phyloP scores from a whole-genome alignment of 2,888 invertebrate species.

The Cerceris rybyensis region DNA sequence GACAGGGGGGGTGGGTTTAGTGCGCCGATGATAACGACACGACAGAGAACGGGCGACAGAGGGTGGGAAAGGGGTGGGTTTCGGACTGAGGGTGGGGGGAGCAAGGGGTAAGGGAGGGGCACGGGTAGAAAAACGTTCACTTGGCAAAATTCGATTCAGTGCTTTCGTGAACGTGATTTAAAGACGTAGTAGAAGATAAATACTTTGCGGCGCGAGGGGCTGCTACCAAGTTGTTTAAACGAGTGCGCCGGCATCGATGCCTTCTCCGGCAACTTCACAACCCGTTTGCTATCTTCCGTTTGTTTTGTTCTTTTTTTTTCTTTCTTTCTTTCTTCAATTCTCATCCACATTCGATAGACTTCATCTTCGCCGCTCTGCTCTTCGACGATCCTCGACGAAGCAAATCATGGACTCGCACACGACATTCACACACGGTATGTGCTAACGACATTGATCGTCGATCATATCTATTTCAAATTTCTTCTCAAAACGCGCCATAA shows the following conservation, averaged over 20 bases:
- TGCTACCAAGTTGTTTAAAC: constrained; percentile 54
- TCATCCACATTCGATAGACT: constrained; percentile 4
- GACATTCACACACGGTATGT: constrained; percentile 1
- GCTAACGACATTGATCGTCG: constrained; percentile 1
- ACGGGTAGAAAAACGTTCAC: constrained; percentile 49
- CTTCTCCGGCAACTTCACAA: constrained; percentile 20
- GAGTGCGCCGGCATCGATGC: constrained; percentile 69
- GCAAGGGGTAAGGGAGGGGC: background rate
- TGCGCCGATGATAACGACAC: constrained; percentile 62
- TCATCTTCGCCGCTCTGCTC: constrained; percentile 17
- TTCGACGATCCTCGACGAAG: constrained; percentile 22
- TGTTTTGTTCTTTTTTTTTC: constrained; percentile 18
- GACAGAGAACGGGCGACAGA: constrained; percentile 36
- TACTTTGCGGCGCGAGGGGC: constrained; percentile 17
- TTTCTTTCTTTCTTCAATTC: constrained; percentile 1
- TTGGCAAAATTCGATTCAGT: constrained; percentile 43
- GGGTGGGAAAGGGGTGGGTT: constrained; percentile 54
- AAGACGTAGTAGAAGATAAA: constrained; percentile 22
- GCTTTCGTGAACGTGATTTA: constrained; percentile 46
- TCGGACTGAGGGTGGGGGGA: constrained; percentile 47
- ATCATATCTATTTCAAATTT: constrained; percentile 2
- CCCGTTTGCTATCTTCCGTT: constrained; percentile 14
- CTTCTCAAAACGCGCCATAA: background rate
- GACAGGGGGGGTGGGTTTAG: constrained; percentile 68
- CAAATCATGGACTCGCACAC: constrained; percentile 23